These are phyloP conservation scores for Drosophila hydei DNA, from an alignment of 1,140 invertebrate species.

Conservation along the genomic window DNA sequence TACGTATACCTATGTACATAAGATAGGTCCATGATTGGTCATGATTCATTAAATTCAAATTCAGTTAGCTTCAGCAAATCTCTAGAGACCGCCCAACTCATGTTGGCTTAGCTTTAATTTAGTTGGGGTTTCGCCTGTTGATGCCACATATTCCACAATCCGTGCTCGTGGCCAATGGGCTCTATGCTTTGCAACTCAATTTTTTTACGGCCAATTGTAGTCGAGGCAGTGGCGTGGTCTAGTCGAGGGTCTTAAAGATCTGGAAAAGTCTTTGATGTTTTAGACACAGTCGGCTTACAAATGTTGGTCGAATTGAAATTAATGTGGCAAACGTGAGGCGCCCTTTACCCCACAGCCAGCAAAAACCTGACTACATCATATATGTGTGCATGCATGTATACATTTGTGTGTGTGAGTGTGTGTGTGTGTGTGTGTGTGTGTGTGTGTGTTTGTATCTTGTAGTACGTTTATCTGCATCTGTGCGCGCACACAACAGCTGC, in stretches of 20 bases:
- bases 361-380: conserved; percentile 8
- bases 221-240: conserved; percentile 2
- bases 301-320: conserved; percentile 63
- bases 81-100: neutral
- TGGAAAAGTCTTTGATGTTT: conserved; percentile 32
- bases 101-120: conserved; percentile 2
- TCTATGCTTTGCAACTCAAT: neutral
- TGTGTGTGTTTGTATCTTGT: neutral
- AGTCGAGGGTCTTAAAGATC: conserved; percentile 13
- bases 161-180: conserved; percentile 3
- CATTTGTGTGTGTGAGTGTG: neutral
- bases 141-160: neutral
- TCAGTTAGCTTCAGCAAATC: too few relatives aligned
- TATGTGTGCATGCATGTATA: neutral
- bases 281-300: conserved; percentile 9
- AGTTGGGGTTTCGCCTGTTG: neutral
- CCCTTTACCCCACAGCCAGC: neutral
- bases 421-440: neutral
- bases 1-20: neutral
- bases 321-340: conserved; percentile 73
- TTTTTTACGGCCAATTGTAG: conserved; percentile 1
- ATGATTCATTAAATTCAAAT: neutral
- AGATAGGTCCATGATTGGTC: neutral
- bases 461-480: conserved; percentile 12
- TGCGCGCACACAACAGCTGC: conserved; percentile 24